Evolutionary conservation across 2,888 invertebrate species (phyloP), one percentile per base, ranked within the genome.

Genomic region (Cremastinae sp.): DNA sequence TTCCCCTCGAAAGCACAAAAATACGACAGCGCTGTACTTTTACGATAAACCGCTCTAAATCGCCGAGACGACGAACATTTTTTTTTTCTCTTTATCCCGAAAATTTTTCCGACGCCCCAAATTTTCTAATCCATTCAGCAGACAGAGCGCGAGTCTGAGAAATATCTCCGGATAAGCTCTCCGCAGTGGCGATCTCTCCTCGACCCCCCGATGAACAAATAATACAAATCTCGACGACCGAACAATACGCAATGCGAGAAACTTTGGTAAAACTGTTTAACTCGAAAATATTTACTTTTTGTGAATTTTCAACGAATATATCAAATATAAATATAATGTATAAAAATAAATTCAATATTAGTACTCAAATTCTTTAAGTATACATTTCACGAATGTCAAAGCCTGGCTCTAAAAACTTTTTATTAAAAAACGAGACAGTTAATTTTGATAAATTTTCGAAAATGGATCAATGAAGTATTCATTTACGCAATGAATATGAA

Each of bases 41-140:
- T 12, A 20, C 79, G 83, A 82, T 87, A 83, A 86, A 85, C 84
- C 84, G 36, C 34, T 77, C 83, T 87, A 83, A 83, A 85, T 86
- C n/a, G n/a, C 82, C 84, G 81, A 85, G 83, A 88, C 82, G 85
- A 84, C 84, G 70, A 18, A 20, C 9, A 8, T 53, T 10, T 51
- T 51, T 12, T 22, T 45, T 54, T 28, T n/a, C 20, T 18, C 16
- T 61, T 64, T 20, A 18, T 34, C 22, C 43, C 53, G 16, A 22
- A 1, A 12, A 8, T 38, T 12, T 12, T 20, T 4, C 10, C 41
- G 22, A 28, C 14, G 41, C 38, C 14, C n/a, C 5, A 16, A 34
- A 14, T 47, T 49, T 58, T 14, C 16, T 58, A 58, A 68, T 68
- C 68, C 68, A 38, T 47, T 58, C 38, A 58, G 14, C 28, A 28